These are phyloP conservation scores for Polymixis lichenea DNA, from an alignment of 2,888 invertebrate genomes.

Conservation along the genomic window DNA sequence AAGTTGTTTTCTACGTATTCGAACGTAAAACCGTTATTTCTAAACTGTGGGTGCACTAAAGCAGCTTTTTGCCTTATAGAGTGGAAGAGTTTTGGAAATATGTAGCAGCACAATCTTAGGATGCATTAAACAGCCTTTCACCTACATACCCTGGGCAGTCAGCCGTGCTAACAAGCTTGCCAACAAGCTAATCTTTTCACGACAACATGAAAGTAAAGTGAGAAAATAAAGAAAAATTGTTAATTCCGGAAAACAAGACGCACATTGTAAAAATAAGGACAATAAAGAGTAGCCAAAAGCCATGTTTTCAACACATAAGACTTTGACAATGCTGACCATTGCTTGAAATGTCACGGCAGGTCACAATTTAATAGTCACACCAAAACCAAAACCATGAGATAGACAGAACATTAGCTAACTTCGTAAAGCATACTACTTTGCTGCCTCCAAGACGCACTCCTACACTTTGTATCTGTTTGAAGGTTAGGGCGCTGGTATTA, in stretches of 20 bases:
- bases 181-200: not conserved
- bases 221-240: not conserved
- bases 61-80: not conserved
- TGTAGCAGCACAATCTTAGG: not conserved
- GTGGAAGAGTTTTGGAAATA: not conserved
- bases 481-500: not conserved
- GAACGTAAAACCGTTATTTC: slow-evolving; percentile 11
- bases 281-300: too few relatives aligned
- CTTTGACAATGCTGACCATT: not conserved
- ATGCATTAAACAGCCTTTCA: not conserved
- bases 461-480: not conserved
- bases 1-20: not conserved
- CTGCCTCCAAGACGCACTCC: not conserved
- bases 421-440: not conserved
- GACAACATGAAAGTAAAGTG: not conserved
- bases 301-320: too few relatives aligned
- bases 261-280: too few relatives aligned
- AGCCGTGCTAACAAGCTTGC: not conserved
- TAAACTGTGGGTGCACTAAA: not conserved
- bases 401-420: not conserved
- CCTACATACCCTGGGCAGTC: not conserved
- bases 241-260: not conserved
- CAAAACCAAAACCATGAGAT: not conserved
- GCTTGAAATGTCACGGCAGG: not conserved
- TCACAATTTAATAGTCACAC: not conserved